Conservation (phyloP, 2,888 invertebrate species). For the Eurois occulta region DNA sequence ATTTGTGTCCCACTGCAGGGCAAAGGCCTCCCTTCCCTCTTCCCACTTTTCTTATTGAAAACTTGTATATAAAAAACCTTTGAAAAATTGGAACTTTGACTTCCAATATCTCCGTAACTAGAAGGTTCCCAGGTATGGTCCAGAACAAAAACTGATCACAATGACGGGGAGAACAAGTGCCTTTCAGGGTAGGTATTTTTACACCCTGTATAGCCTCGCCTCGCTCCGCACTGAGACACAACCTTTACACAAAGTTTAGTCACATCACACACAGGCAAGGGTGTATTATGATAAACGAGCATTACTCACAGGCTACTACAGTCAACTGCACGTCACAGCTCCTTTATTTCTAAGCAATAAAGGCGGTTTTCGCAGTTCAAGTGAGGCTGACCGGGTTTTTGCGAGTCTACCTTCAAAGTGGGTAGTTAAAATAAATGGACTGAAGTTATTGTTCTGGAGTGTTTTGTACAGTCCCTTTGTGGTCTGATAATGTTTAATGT, state of each 20-base stretch:
- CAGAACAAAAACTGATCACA: too few relatives aligned
- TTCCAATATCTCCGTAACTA: too few relatives aligned
- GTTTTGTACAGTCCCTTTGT: slow-evolving; percentile 10
- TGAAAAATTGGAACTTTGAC: too few relatives aligned
- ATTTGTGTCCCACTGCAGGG: too few relatives aligned
- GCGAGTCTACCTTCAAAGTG: slow-evolving; percentile 24
- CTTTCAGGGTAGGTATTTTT: too few relatives aligned
- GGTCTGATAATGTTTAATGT: slow-evolving; percentile 9
- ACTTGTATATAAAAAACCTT: too few relatives aligned
- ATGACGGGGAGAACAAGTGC: too few relatives aligned
- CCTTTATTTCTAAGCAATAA: not conserved
- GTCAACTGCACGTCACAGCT: not conserved
- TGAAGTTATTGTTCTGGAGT: slow-evolving; percentile 26
- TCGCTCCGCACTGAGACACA: not conserved
- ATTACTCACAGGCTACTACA: slow-evolving; percentile 29
- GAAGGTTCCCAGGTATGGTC: too few relatives aligned
- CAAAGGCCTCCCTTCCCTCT: too few relatives aligned
- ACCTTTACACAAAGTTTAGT: slow-evolving; percentile 23
- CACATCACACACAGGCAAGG: slow-evolving; percentile 56
- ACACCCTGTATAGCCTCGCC: slow-evolving; percentile 7
- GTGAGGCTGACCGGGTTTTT: slow-evolving; percentile 37
- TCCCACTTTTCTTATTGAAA: too few relatives aligned
- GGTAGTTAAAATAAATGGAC: slow-evolving; percentile 48
- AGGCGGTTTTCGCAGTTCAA: not conserved
- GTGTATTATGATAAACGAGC: slow-evolving; percentile 56